Percentiles rank a stretch among this genome's conserved stretches.
Conservation (phyloP, 2,797 vertebrate species). For the Sebastes itinus region DNA sequence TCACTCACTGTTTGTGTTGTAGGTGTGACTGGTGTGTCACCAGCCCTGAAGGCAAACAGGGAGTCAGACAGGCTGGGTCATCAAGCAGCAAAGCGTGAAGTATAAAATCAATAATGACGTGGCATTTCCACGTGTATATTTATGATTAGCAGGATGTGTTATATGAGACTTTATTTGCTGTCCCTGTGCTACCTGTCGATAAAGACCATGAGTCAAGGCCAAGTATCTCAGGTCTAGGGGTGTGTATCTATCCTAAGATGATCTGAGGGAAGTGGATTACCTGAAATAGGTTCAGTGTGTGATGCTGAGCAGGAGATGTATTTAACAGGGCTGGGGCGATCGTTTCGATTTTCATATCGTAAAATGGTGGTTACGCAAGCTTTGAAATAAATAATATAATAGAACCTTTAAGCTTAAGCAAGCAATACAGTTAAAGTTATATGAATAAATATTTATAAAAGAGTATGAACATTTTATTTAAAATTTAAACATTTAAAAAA, state of each 20-base stretch:
- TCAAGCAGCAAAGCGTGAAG: too few species aligned
- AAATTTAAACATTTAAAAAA: neutral
- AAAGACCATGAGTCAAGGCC: neutral
- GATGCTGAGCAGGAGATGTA: too few species aligned
- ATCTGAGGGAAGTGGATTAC: neutral
- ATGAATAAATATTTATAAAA: neutral
- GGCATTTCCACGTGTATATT: neutral
- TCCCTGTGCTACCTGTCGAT: neutral
- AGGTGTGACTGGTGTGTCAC: constrained; percentile 3
- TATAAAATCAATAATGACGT: neutral
- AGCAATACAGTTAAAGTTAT: neutral
- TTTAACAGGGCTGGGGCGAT: neutral
- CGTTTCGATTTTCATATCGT: neutral
- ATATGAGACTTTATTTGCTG: neutral
- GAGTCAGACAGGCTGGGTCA: neutral
- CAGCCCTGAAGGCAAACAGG: constrained; percentile 46
- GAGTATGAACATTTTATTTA: neutral
- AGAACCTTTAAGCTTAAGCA: neutral
- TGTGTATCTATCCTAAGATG: neutral
- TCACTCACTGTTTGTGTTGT: constrained; percentile 28
- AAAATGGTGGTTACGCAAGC: neutral
- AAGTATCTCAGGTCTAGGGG: neutral
- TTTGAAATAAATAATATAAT: neutral
- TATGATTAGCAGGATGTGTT: neutral
- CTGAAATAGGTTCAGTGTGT: too few species aligned